Evolutionary conservation across 2,797 vertebrate genomes (phyloP), one percentile per base, ranked within the genome.

Genomic region (Odontamblyopus lacepedii): DNA sequence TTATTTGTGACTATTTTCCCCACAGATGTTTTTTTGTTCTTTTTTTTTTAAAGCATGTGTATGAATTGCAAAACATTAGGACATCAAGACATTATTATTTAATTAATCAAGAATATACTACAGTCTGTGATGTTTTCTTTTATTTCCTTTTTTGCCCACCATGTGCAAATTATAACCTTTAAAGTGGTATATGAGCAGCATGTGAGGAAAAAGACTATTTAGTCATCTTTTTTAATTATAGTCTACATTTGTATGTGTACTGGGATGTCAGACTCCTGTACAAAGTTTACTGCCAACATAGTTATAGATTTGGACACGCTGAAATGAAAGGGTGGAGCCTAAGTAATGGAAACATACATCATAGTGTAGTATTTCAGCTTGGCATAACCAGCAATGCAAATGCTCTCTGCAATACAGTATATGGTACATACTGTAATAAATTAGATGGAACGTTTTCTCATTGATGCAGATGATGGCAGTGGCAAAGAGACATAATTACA

Each of bases 131-230:
- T 50, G 63, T 8, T 50, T 50, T 66, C 63, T 18, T 50, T 3
- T 18, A 41, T 29, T 7, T 50, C 26, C 13, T 18, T 35, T 23
- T 32, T 67, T 30, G 30, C 11, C 29, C 12, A 35, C 15, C 30
- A 66, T 78, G 74, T 78, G 84, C 63, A 84, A 67, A 80, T 83
- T 83, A 81, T 72, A 86, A 76, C 77, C 35, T 79, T 80, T 89
- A 89, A 92, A 87, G 60, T 48, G 12, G 69, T 92, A 87, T 87
- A 85, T 89, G 75, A 74, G 63, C 77, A 38, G 65, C 76, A 29
- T 8, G 61, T 75, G 78, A 88, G 87, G 83, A 90, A 78, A 89
- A 62, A 26, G 78, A 73, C 66, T 76, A 81, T 57, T 23, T 6
- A 60, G 73, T 76, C 29, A 50, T 83, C 74, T 77, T 82, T 83